Percentiles rank a stretch among this genome's conserved stretches.
Evolutionary conservation across 2,113 vertebrate species (phyloP).

Genomic region (Hippocampus mohnikei): DNA sequence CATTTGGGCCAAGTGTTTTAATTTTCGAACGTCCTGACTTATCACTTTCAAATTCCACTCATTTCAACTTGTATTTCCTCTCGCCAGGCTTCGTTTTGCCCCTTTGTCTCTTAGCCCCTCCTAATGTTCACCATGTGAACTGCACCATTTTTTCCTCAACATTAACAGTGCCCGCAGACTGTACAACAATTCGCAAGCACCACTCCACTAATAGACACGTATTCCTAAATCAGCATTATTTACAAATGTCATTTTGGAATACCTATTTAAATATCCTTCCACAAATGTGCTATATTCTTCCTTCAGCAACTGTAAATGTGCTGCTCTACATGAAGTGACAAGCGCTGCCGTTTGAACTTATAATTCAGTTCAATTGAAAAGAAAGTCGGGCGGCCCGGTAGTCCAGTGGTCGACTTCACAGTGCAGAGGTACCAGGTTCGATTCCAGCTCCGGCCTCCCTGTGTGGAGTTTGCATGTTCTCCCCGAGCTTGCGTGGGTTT

Average conservation of each 20-base stretch:
- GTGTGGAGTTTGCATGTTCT: no score
- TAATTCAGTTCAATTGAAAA: not conserved
- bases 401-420: no score
- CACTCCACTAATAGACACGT: slow-evolving; percentile 28
- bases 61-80: not conserved
- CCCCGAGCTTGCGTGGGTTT: no score
- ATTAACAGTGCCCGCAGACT: slow-evolving; percentile 7
- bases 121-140: slow-evolving; percentile 54
- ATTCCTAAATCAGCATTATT: not conserved
- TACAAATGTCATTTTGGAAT: not conserved
- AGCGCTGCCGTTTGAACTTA: not conserved
- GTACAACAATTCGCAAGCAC: slow-evolving; percentile 22
- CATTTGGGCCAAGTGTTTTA: not conserved
- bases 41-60: not conserved
- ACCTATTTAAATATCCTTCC: not conserved
- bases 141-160: slow-evolving; percentile 27
- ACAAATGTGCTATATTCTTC: not conserved
- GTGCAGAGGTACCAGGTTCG: no score
- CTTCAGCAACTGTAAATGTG: not conserved
- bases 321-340: not conserved
- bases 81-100: slow-evolving; percentile 19
- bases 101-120: slow-evolving; percentile 63
- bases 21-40: not conserved
- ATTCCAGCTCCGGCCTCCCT: no score
- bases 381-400: no score